A percentile compares a stretch with the other conserved stretches of the same genome.
phyloP scores from a whole-genome alignment of 2,888 invertebrate genomes.

The Coelinius sp. region DNA sequence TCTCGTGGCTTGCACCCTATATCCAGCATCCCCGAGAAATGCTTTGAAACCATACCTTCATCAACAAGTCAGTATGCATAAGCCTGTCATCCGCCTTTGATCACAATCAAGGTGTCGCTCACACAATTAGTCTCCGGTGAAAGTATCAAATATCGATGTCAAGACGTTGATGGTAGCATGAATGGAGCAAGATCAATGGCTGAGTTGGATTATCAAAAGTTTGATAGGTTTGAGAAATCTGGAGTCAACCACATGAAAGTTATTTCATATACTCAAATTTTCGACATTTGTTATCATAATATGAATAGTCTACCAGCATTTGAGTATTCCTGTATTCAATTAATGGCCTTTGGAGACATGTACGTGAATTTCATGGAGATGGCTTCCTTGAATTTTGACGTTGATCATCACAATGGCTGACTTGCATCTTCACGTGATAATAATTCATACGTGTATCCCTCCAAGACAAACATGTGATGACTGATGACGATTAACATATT shows the following conservation, averaged over 20 bases:
- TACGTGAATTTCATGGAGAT: background rate
- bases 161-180: background rate
- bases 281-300: too few relatives aligned
- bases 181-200: background rate
- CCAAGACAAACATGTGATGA: background rate
- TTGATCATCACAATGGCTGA: constrained; percentile 51
- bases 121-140: background rate
- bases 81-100: constrained; percentile 1
- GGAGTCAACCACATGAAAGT: background rate
- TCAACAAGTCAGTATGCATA: constrained; percentile 7
- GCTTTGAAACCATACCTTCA: constrained; percentile 2
- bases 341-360: background rate
- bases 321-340: background rate
- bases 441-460: background rate
- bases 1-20: background rate
- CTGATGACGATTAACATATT: background rate
- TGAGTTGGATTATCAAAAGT: background rate
- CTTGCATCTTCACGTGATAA: constrained; percentile 48
- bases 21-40: background rate
- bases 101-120: background rate
- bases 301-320: background rate
- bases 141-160: constrained; percentile 6
- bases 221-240: background rate
- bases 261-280: too few relatives aligned
- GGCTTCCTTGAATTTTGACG: background rate